Evolutionary conservation across 2,888 invertebrate genomes (phyloP).

Genomic region (Cryptops parisi): DNA sequence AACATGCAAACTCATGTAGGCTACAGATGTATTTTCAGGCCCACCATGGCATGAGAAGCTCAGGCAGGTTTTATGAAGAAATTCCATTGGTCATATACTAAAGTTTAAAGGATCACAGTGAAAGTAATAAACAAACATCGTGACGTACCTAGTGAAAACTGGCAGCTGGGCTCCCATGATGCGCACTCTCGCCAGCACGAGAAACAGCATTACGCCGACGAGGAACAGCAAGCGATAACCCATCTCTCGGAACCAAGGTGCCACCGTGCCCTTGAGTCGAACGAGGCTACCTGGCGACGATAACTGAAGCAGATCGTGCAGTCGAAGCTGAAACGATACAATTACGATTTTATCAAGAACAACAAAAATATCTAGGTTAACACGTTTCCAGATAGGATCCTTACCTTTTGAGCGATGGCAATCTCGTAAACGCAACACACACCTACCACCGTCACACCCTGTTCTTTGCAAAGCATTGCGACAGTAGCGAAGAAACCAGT

Average conservation of each 20-base stretch:
- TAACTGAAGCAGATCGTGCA: slow-evolving; percentile 16
- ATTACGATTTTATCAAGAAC: background rate
- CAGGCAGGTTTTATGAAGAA: no score
- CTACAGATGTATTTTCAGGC: no score
- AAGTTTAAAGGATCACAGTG: no score
- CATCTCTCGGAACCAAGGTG: slow-evolving; percentile 23
- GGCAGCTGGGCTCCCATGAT: slow-evolving; percentile 95
- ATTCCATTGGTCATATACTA: no score
- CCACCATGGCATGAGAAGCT: no score
- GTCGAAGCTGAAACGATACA: slow-evolving; percentile 13
- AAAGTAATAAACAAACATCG: no score
- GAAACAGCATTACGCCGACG: slow-evolving; percentile 57
- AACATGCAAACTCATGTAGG: no score
- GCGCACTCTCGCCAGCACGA: slow-evolving; percentile 69
- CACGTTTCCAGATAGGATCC: no score
- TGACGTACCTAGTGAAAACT: slow-evolving; percentile 72
- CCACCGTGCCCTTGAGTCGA: slow-evolving; percentile 3
- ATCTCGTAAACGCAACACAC: slow-evolving; percentile 87
- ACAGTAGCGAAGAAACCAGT: slow-evolving; percentile 64
- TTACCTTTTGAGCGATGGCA: slow-evolving; percentile 78
- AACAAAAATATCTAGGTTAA: background rate
- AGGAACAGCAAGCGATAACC: slow-evolving; percentile 65
- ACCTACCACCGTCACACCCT: slow-evolving; percentile 88
- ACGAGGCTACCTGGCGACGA: slow-evolving; percentile 4
- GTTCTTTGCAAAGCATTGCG: slow-evolving; percentile 94